Evolutionary conservation across 2,113 vertebrate genomes (phyloP).

Genomic region (Emydocephalus ijimae): DNA sequence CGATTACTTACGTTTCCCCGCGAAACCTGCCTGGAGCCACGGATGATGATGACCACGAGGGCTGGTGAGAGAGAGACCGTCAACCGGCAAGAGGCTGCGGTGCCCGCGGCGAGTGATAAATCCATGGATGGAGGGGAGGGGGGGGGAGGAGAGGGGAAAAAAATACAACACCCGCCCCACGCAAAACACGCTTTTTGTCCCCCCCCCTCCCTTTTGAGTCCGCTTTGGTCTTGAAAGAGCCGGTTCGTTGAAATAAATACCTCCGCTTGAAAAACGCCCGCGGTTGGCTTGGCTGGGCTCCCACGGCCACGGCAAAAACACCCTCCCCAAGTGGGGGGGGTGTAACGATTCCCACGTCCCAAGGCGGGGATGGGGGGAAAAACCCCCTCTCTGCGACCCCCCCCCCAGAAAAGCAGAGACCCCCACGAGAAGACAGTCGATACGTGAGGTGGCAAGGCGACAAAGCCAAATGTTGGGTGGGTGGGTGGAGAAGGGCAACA

Average conservation of each 20-base stretch:
- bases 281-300: not conserved
- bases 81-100: not conserved
- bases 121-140: not conserved
- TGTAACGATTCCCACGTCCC: not conserved
- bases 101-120: not conserved
- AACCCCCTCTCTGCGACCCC: not conserved
- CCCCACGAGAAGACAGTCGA: too few species aligned
- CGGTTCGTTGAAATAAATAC: too few species aligned
- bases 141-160: too few species aligned
- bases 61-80: not conserved
- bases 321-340: not conserved
- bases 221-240: too few species aligned
- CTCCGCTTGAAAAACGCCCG: not conserved
- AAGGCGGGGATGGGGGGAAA: too few species aligned
- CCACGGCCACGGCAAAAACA: not conserved
- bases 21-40: not conserved
- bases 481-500: not conserved
- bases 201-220: too few species aligned
- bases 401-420: not conserved
- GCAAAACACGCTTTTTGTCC: not conserved
- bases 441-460: not conserved
- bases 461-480: not conserved
- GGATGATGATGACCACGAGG: not conserved
- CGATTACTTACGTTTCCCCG: not conserved
- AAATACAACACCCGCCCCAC: not conserved